phyloP scores from a whole-genome alignment of 2,113 vertebrate genomes.

The Muscicapa adusta region DNA sequence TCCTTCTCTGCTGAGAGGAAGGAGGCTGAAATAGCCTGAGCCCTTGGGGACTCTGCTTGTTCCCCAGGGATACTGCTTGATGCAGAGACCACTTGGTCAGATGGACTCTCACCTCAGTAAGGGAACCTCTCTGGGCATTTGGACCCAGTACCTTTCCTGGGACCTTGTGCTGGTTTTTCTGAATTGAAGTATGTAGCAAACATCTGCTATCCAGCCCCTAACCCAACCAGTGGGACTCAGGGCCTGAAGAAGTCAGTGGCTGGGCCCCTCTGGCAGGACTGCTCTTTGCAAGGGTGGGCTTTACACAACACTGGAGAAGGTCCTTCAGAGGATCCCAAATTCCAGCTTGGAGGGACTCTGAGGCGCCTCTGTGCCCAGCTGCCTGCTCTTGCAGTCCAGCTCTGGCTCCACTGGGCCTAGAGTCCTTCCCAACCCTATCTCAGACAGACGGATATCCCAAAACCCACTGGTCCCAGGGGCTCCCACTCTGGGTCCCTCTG shows the following conservation, averaged over 20 bases:
- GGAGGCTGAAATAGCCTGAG: neutral
- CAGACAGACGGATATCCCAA: slow-evolving; percentile 59
- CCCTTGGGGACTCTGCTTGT: neutral
- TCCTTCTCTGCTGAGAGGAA: neutral
- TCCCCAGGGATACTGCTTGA: neutral
- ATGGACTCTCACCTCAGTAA: neutral
- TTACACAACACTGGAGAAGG: neutral
- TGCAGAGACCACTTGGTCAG: neutral
- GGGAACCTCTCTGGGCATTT: neutral
- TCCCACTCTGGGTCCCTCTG: neutral
- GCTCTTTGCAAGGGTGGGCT: neutral
- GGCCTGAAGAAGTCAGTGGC: neutral
- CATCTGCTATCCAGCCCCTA: fast-evolving
- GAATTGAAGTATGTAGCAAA: neutral
- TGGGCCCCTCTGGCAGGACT: neutral
- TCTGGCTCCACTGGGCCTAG: neutral
- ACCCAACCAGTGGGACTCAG: fast-evolving
- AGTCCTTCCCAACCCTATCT: slow-evolving; percentile 21
- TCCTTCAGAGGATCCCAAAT: neutral
- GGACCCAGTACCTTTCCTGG: neutral
- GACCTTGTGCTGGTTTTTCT: neutral
- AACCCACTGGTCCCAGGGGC: slow-evolving; percentile 38
- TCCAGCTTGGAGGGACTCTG: neutral
- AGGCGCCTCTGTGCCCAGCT: neutral
- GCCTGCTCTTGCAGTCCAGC: neutral